Conservation (phyloP, 2,888 invertebrate species). For the Ptychoptera albimana region DNA sequence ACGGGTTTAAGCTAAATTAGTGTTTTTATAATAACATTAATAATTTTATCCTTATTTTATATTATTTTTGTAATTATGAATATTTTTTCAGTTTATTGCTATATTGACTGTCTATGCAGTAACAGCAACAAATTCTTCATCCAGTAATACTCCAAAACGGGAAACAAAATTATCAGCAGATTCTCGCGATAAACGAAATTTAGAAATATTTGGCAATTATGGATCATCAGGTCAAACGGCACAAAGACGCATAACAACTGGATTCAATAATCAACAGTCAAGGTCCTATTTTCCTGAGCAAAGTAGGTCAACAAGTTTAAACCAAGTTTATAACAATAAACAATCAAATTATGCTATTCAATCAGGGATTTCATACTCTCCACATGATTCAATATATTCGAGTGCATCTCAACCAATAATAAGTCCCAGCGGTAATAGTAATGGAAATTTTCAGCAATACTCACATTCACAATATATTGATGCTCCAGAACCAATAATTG, state of each 20-base stretch:
- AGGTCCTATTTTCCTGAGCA: constrained; percentile 15
- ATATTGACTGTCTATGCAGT: too few species aligned
- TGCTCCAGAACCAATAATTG: constrained; percentile 79
- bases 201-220: constrained; percentile 23
- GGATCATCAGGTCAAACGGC: not conserved
- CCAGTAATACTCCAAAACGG: too few species aligned
- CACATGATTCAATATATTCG: constrained; percentile 12
- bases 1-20: too few species aligned
- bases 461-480: constrained; percentile 42
- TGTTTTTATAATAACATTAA: too few species aligned
- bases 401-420: not conserved
- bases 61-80: too few species aligned
- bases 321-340: constrained; percentile 12
- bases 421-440: too few species aligned
- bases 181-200: constrained; percentile 25
- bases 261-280: too few species aligned
- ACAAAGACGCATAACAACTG: too few species aligned
- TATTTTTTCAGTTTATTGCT: too few species aligned
- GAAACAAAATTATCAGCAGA: constrained; percentile 15
- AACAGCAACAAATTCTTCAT: too few species aligned
- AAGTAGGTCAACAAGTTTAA: constrained; percentile 19
- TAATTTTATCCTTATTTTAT: too few species aligned
- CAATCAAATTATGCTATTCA: constrained; percentile 14
- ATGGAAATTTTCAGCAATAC: constrained; percentile 16
- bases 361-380: constrained; percentile 20